phyloP scores from a whole-genome alignment of 2,797 vertebrate species.

The Leuciscus waleckii region DNA sequence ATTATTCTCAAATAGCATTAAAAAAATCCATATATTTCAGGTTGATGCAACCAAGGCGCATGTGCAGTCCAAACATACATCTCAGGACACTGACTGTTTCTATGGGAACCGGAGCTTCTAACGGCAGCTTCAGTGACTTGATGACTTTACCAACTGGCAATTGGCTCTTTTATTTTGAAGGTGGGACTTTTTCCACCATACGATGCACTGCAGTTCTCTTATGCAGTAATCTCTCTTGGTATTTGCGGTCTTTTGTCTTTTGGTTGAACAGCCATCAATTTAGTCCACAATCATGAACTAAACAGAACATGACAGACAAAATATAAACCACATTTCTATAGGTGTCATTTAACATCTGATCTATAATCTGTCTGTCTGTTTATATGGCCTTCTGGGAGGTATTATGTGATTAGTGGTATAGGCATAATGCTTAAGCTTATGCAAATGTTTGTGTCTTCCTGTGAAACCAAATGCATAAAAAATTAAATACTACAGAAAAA shows the following conservation, averaged over 20 bases:
- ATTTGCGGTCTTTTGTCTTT: neutral
- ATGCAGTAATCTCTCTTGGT: neutral
- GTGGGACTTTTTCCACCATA: neutral
- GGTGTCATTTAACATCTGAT: neutral
- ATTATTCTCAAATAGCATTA: neutral
- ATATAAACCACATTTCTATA: neutral
- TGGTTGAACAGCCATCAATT: neutral
- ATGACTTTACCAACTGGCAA: neutral
- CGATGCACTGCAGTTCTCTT: neutral
- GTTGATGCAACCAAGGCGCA: neutral
- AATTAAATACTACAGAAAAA: too few relatives aligned
- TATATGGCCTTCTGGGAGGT: slow-evolving; percentile 4
- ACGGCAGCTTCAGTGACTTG: neutral
- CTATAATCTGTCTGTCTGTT: neutral
- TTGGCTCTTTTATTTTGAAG: neutral
- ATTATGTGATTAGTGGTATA: slow-evolving; percentile 34
- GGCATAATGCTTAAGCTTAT: slow-evolving; percentile 19
- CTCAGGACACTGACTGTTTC: neutral
- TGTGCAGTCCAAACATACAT: too few relatives aligned
- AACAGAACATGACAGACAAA: neutral
- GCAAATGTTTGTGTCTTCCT: slow-evolving; percentile 6
- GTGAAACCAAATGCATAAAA: neutral
- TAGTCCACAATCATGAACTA: neutral
- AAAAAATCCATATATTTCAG: neutral
- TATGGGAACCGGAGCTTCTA: neutral